phyloP scores from a whole-genome alignment of 2,113 vertebrate species.

The Peromyscus maniculatus region DNA sequence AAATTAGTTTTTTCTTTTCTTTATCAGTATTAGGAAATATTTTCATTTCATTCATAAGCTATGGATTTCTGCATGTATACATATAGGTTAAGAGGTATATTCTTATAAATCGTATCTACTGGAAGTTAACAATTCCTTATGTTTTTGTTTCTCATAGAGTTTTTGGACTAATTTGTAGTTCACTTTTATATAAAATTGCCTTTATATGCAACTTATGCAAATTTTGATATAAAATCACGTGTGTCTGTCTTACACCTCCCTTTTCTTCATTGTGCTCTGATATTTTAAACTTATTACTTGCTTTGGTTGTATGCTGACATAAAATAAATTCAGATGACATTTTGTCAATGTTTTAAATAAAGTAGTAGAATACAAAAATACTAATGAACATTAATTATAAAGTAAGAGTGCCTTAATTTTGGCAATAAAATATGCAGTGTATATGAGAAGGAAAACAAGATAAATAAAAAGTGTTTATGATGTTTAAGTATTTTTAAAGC shows the following conservation, averaged over 20 bases:
- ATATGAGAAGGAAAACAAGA: not conserved
- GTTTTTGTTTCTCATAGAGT: not conserved
- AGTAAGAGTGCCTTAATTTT: not conserved
- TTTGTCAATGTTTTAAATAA: not conserved
- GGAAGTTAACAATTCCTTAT: not conserved
- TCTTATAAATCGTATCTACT: not conserved
- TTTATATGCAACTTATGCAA: not conserved
- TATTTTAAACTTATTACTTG: not conserved
- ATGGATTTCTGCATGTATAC: not conserved
- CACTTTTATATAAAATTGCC: not conserved
- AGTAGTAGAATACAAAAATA: constrained; percentile 4
- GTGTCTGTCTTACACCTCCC: not conserved
- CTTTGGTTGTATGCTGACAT: not conserved
- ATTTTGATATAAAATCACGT: not conserved
- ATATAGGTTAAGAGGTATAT: not conserved
- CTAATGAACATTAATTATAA: not conserved
- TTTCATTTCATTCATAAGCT: not conserved
- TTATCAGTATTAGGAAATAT: not conserved
- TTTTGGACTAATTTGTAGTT: not conserved
- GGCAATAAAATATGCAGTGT: not conserved
- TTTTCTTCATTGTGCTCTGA: not conserved
- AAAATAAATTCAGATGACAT: not conserved
- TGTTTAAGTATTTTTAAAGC: not conserved
- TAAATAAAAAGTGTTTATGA: not conserved
- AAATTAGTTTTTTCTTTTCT: not conserved